A percentile compares a stretch with the other conserved stretches of the same genome.
These are phyloP conservation scores for Drosophila malerkotliana DNA, from an alignment of 1,140 invertebrate genomes.

Conservation along the genomic window DNA sequence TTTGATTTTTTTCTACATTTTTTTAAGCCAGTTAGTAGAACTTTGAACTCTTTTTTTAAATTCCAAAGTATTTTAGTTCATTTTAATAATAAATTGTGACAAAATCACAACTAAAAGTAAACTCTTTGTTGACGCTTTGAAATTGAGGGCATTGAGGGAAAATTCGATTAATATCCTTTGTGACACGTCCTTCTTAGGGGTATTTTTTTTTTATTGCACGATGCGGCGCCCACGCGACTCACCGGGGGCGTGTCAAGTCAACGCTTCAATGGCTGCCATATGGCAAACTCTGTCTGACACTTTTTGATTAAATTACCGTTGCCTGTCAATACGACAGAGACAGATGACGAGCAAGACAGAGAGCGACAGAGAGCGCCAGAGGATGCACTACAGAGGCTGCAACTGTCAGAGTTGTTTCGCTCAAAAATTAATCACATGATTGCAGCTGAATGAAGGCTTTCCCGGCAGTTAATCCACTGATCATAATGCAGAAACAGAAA, in stretches of 20 bases:
- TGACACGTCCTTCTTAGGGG: slow-evolving; percentile 11
- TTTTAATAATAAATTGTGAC: no score
- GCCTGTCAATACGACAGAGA: slow-evolving; percentile 49
- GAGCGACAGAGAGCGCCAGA: not conserved
- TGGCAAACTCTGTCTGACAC: slow-evolving; percentile 48
- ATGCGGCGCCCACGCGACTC: slow-evolving; percentile 3
- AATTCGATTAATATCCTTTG: slow-evolving; percentile 9
- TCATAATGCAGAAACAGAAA: slow-evolving; percentile 9
- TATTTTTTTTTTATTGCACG: slow-evolving; percentile 13
- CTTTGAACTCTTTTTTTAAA: no score
- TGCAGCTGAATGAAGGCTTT: slow-evolving; percentile 18
- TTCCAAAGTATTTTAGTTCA: no score
- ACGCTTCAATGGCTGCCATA: slow-evolving; percentile 49
- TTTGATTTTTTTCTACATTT: no score
- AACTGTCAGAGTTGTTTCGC: slow-evolving; percentile 20
- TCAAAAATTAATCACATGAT: slow-evolving; percentile 29
- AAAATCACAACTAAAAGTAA: not conserved
- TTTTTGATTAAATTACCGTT: slow-evolving; percentile 62
- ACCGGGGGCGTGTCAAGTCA: slow-evolving; percentile 4
- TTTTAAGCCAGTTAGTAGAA: no score
- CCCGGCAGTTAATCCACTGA: not conserved
- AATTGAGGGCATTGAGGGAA: not conserved
- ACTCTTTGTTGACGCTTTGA: not conserved
- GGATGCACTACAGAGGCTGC: slow-evolving; percentile 23
- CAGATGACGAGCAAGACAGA: slow-evolving; percentile 1